These are phyloP conservation scores for Octonoba sinensis DNA, from an alignment of 2,888 invertebrate genomes.

Conservation along the genomic window DNA sequence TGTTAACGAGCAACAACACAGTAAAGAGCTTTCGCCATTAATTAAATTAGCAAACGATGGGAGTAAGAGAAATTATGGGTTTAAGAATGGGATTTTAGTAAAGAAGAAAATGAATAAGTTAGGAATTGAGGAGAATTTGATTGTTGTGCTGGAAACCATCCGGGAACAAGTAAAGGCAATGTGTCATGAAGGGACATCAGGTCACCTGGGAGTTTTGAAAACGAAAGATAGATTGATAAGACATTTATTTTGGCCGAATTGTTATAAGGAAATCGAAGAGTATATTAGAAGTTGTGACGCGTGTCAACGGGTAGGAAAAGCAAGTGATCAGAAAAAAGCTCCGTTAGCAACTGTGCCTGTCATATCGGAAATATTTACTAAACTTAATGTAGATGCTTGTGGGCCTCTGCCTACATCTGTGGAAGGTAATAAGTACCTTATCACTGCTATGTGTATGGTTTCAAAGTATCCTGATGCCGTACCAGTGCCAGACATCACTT, in stretches of 20 bases:
- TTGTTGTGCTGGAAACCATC: neutral
- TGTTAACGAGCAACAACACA: no score
- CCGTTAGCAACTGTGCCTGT: no score
- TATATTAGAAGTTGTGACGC: neutral
- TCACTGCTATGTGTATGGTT: neutral
- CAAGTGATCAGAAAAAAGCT: no score
- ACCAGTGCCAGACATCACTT: neutral
- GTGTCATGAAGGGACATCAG: slow-evolving; percentile 12
- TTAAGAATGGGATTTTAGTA: no score
- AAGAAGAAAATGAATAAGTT: no score
- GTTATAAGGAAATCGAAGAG: neutral
- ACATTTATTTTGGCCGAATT: neutral
- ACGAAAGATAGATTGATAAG: neutral
- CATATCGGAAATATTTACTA: neutral
- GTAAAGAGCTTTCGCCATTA: no score
- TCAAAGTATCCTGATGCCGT: slow-evolving; percentile 11
- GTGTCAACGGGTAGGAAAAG: neutral
- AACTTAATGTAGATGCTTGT: slow-evolving; percentile 1
- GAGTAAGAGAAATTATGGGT: no score
- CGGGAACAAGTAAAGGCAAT: neutral
- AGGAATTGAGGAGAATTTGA: neutral
- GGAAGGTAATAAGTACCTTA: neutral
- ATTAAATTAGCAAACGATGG: no score
- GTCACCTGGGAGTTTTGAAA: slow-evolving; percentile 14
- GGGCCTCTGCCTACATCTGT: neutral